Conservation (phyloP, 2,888 invertebrate genomes). For the Trachelus tabidus region DNA sequence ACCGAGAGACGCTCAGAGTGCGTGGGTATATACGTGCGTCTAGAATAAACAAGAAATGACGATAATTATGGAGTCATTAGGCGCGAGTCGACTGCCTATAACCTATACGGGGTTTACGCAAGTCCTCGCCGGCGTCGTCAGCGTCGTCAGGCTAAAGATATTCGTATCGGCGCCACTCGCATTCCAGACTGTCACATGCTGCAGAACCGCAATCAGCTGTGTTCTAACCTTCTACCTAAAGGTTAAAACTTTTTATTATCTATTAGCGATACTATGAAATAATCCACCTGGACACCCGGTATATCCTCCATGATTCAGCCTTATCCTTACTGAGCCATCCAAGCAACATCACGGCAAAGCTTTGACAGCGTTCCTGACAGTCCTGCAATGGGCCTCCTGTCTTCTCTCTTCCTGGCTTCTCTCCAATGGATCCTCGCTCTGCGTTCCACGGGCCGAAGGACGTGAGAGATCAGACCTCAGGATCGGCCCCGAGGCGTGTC, state of each 20-base stretch:
- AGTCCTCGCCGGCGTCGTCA: not conserved
- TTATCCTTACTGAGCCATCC: not conserved
- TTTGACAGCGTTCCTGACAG: not conserved
- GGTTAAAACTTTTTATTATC: not conserved
- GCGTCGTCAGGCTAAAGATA: not conserved
- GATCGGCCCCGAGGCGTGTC: not conserved
- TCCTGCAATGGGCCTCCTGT: not conserved
- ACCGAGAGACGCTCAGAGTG: not conserved
- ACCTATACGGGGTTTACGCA: not conserved
- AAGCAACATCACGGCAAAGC: not conserved
- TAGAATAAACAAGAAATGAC: slow-evolving; percentile 26
- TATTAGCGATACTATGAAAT: not conserved
- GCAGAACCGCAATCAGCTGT: not conserved
- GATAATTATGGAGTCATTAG: slow-evolving; percentile 37
- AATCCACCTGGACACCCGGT: not conserved
- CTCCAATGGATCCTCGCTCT: not conserved
- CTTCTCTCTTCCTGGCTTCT: not conserved
- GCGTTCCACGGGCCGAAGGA: not conserved
- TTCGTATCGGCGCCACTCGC: not conserved
- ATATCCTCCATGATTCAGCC: not conserved
- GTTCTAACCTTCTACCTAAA: not conserved
- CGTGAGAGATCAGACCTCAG: not conserved
- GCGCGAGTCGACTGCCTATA: slow-evolving; percentile 10
- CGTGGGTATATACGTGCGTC: not conserved
- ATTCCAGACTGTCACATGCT: not conserved